Conservation (phyloP, 2,888 invertebrate species). For the Orthosia gothica region DNA sequence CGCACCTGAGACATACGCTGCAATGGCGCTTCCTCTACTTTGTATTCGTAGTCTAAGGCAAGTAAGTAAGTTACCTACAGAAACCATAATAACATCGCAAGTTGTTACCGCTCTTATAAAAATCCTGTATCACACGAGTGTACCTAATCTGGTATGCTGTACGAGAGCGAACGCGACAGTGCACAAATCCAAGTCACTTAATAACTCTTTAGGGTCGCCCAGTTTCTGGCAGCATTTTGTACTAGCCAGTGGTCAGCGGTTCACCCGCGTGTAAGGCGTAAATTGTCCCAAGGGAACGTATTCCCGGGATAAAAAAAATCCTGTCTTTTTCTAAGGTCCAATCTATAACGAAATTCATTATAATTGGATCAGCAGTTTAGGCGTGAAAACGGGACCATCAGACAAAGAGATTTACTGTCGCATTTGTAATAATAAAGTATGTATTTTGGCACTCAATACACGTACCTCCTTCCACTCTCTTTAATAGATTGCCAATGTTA, state of each 20-base stretch:
- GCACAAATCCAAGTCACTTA: conserved; percentile 51
- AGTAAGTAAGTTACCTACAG: too few relatives aligned
- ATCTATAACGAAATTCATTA: too few relatives aligned
- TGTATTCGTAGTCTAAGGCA: too few relatives aligned
- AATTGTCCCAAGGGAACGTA: too few relatives aligned
- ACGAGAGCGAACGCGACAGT: conserved; percentile 16
- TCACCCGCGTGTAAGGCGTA: too few relatives aligned
- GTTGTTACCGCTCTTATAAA: background rate
- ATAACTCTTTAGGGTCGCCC: conserved; percentile 68
- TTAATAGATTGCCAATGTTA: conserved; percentile 44
- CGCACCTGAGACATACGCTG: too few relatives aligned
- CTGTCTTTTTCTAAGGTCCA: too few relatives aligned
- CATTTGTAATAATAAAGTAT: background rate
- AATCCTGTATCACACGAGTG: background rate
- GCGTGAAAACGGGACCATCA: background rate
- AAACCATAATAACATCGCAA: background rate
- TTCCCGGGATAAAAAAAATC: too few relatives aligned
- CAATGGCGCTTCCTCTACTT: too few relatives aligned
- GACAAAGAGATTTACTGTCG: background rate
- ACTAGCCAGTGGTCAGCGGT: too few relatives aligned
- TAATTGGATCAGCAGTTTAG: too few relatives aligned
- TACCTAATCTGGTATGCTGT: conserved; percentile 29
- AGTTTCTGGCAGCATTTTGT: conserved; percentile 67
- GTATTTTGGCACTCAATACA: conserved; percentile 42
- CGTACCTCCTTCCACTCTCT: conserved; percentile 44